phyloP scores from a whole-genome alignment of 2,797 vertebrate genomes.

The Ptychobarbus kaznakovi region DNA sequence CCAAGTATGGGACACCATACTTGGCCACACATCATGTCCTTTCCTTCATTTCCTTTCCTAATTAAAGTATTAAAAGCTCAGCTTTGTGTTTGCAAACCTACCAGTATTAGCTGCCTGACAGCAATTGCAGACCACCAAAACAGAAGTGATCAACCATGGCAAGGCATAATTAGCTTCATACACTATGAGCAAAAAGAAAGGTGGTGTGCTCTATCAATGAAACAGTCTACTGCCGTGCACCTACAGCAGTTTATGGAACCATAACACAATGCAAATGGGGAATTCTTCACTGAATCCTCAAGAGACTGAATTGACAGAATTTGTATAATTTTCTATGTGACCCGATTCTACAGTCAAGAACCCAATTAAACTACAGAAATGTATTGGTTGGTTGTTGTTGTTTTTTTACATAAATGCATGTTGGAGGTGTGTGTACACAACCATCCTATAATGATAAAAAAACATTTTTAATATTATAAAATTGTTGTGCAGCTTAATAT shows the following conservation, averaged over 20 bases:
- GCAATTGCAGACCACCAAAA: slow-evolving; percentile 25
- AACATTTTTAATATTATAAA: too few species aligned
- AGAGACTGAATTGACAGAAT: not conserved
- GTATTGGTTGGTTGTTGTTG: too few species aligned
- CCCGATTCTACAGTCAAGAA: not conserved
- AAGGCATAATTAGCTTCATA: slow-evolving; percentile 28
- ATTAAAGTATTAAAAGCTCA: not conserved
- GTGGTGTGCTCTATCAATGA: not conserved
- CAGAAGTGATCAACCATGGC: slow-evolving; percentile 26
- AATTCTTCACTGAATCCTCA: not conserved
- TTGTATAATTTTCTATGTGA: not conserved
- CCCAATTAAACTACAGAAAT: not conserved
- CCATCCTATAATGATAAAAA: too few species aligned
- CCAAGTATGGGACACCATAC: too few species aligned
- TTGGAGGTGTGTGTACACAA: too few species aligned
- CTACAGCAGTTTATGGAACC: not conserved
- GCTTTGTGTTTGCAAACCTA: slow-evolving; percentile 7
- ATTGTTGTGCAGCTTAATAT: not conserved
- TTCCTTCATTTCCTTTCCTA: not conserved
- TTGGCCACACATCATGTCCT: too few species aligned
- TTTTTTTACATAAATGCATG: too few species aligned
- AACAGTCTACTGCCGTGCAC: slow-evolving; percentile 2
- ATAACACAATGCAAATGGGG: not conserved
- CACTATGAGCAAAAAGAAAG: not conserved
- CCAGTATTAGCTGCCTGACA: not conserved